Evolutionary conservation across 2,113 vertebrate species (phyloP).

Genomic region (Felis catus): DNA sequence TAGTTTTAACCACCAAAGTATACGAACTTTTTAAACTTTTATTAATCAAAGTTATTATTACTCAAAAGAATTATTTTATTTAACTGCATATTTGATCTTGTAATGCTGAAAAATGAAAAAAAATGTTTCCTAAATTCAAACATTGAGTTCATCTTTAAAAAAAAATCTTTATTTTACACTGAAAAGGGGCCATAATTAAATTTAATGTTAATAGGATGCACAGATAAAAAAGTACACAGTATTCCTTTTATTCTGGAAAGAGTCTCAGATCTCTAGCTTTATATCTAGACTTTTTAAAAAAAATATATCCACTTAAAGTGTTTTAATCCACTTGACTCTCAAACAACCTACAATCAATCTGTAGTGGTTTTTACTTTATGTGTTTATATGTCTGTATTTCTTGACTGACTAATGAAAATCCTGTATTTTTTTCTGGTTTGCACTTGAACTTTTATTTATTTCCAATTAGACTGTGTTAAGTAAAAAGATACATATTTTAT

Average conservation of each 20-base stretch:
- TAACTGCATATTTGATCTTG: not conserved
- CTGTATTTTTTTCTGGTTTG: not conserved
- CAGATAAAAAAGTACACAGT: not conserved
- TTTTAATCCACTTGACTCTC: not conserved
- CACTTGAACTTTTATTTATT: not conserved
- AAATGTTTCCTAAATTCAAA: not conserved
- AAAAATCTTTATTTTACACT: not conserved
- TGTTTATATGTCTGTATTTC: not conserved
- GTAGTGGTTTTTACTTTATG: not conserved
- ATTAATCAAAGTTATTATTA: not conserved
- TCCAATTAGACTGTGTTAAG: not conserved
- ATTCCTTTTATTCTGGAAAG: not conserved
- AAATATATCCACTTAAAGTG: not conserved
- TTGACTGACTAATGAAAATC: not conserved
- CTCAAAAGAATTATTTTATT: not conserved
- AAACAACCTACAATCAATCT: not conserved
- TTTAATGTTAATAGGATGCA: not conserved
- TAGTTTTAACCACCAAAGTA: not conserved
- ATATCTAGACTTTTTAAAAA: not conserved
- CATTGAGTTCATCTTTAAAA: not conserved
- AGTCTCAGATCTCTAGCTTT: not conserved
- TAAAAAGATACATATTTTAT: not conserved
- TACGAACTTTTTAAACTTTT: not conserved
- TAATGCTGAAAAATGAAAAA: not conserved
- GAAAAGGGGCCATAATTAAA: not conserved